These are phyloP conservation scores for Ganaspis brasiliensis DNA, from an alignment of 2,888 invertebrate species.

Conservation along the genomic window DNA sequence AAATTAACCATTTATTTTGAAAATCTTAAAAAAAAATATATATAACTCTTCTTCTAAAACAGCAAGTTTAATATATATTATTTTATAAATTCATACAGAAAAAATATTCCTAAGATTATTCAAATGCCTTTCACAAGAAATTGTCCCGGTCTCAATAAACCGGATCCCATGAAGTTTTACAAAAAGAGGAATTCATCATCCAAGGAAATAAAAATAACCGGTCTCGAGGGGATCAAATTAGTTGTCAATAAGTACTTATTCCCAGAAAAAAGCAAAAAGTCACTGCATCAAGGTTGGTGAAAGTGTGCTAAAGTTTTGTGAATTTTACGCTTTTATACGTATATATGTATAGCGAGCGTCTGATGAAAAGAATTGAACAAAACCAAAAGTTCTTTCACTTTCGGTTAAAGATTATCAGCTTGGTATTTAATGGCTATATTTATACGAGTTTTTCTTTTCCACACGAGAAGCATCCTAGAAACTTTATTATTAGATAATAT, in stretches of 20 bases:
- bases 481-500: slow-evolving; percentile 13
- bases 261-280: slow-evolving; percentile 31
- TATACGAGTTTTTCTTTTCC: not conserved
- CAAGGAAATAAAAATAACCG: slow-evolving; percentile 29
- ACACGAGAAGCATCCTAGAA: not conserved
- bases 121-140: slow-evolving; percentile 6
- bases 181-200: slow-evolving; percentile 15
- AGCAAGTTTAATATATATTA: no score
- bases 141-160: slow-evolving; percentile 16
- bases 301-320: slow-evolving; percentile 49
- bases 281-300: slow-evolving; percentile 49
- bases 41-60: no score
- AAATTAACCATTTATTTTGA: no score
- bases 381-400: slow-evolving; percentile 32
- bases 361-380: slow-evolving; percentile 14
- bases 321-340: not conserved
- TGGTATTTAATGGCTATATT: slow-evolving; percentile 10
- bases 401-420: slow-evolving; percentile 12
- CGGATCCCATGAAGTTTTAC: slow-evolving; percentile 35
- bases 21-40: no score
- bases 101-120: no score
- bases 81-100: no score
- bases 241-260: slow-evolving; percentile 17
- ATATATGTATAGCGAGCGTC: not conserved
- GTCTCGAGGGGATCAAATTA: slow-evolving; percentile 11